Conservation (phyloP, 2,797 vertebrate genomes). For the Choloepus didactylus region DNA sequence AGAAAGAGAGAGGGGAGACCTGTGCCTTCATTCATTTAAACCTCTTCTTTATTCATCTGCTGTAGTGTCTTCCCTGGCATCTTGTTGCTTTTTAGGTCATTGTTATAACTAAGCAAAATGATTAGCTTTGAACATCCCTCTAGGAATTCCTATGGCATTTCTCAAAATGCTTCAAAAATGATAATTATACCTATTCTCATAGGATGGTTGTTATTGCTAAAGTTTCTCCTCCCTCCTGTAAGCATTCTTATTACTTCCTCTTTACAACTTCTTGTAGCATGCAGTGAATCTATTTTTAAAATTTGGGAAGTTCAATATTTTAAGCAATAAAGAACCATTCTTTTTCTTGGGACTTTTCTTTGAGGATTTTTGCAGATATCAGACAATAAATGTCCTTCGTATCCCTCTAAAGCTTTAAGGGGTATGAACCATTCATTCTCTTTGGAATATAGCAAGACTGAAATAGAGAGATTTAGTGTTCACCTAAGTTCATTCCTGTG, state of each 20-base stretch:
- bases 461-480: background rate
- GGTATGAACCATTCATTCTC: constrained; percentile 5
- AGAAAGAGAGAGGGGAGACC: background rate
- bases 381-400: constrained; percentile 58
- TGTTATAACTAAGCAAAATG: constrained; percentile 3
- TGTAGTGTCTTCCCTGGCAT: constrained; percentile 30
- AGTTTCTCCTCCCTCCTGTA: constrained; percentile 4
- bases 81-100: background rate
- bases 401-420: constrained; percentile 61
- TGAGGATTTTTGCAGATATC: constrained; percentile 59
- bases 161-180: constrained; percentile 36
- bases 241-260: constrained; percentile 1
- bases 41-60: constrained; percentile 60
- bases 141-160: constrained; percentile 40
- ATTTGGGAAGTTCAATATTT: constrained; percentile 52
- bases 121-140: background rate
- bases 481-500: background rate
- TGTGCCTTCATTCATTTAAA: background rate
- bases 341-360: constrained; percentile 70
- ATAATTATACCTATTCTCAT: constrained; percentile 7
- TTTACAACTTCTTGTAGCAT: constrained; percentile 23
- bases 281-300: constrained; percentile 66
- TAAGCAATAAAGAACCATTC: constrained; percentile 71
- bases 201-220: background rate
- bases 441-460: background rate